phyloP scores from a whole-genome alignment of 2,888 invertebrate species.

The Allolobophora icterica region DNA sequence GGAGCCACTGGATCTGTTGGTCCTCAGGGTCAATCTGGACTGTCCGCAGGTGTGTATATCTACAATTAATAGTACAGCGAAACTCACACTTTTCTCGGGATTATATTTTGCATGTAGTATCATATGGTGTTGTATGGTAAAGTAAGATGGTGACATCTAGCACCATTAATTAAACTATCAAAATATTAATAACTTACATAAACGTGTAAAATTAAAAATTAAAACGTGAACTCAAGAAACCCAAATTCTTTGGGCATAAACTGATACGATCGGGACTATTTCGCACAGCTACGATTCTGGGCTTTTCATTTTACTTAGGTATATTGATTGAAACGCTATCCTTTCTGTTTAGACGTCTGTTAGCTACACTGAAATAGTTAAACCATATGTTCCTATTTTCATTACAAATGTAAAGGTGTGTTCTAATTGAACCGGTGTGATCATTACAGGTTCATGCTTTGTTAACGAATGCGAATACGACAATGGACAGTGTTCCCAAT shows the following conservation, averaged over 20 bases:
- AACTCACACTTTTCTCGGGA: background rate
- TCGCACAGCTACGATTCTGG: background rate
- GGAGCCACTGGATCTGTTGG: constrained; percentile 11
- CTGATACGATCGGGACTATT: background rate
- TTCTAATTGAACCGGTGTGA: background rate
- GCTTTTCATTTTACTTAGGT: background rate
- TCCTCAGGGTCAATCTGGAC: background rate
- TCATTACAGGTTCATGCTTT: background rate
- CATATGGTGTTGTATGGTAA: background rate
- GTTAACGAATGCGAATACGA: constrained; percentile 42
- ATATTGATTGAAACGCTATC: background rate
- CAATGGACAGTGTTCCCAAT: constrained; percentile 45
- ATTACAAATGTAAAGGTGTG: background rate
- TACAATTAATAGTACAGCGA: background rate
- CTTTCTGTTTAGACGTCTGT: background rate
- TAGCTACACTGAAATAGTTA: background rate
- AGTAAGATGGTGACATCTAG: background rate
- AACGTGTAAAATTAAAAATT: background rate
- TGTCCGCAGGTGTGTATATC: background rate
- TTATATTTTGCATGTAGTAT: too few relatives aligned
- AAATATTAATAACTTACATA: background rate
- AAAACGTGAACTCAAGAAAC: too few relatives aligned
- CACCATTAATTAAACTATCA: background rate
- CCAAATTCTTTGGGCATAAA: background rate
- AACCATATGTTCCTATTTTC: background rate